phyloP scores from a whole-genome alignment of 1,140 invertebrate genomes.

The Colletes latitarsis region DNA sequence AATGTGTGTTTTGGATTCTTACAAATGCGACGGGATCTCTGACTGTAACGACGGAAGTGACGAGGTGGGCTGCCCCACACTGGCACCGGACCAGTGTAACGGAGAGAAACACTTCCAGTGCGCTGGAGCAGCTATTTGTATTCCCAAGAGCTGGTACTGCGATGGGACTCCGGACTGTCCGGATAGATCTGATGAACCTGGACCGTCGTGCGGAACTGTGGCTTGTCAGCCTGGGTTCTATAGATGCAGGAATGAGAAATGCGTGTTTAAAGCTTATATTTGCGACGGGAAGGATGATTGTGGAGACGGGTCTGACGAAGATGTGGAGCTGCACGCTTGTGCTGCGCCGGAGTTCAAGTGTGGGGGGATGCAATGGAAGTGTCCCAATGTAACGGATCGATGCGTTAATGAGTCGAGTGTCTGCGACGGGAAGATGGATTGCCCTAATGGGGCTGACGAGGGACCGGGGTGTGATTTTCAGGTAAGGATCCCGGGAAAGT shows the following conservation, averaged over 20 bases:
- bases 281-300: slow-evolving; percentile 98
- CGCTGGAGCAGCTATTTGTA: slow-evolving; percentile 92
- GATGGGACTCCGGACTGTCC: slow-evolving; percentile 96
- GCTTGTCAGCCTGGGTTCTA: slow-evolving; percentile 89
- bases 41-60: slow-evolving; percentile 96
- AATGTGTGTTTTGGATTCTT: slow-evolving; percentile 96
- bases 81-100: slow-evolving; percentile 93
- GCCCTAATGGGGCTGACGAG: slow-evolving; percentile 96
- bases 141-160: slow-evolving; percentile 96
- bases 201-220: slow-evolving; percentile 88
- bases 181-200: slow-evolving; percentile 95
- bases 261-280: slow-evolving; percentile 96
- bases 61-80: slow-evolving; percentile 91
- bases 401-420: slow-evolving; percentile 91
- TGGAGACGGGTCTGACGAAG: slow-evolving; percentile 96
- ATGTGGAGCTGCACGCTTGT: slow-evolving; percentile 87
- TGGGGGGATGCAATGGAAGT: slow-evolving; percentile 90
- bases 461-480: slow-evolving; percentile 91
- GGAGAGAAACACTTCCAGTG: slow-evolving; percentile 95
- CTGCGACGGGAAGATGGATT: slow-evolving; percentile 92
- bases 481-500: slow-evolving; percentile 56
- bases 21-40: slow-evolving; percentile 96
- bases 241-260: slow-evolving; percentile 93
- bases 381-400: slow-evolving; percentile 88
- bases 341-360: slow-evolving; percentile 89